Evolutionary conservation across 2,888 invertebrate genomes (phyloP), one percentile per base, ranked within the genome.

Genomic region (Spisula subtruncata): DNA sequence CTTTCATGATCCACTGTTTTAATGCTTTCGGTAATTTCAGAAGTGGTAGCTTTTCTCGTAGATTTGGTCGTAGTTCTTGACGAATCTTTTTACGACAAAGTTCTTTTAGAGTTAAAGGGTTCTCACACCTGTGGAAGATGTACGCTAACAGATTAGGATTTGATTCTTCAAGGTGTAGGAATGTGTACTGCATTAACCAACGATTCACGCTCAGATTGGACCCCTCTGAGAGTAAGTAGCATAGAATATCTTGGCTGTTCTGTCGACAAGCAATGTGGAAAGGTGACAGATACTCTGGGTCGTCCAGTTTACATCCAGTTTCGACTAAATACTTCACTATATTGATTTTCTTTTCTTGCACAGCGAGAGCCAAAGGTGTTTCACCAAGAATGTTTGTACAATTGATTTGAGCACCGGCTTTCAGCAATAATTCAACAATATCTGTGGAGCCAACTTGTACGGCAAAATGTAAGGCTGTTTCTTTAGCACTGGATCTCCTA

Each of bases 401-500:
- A 82, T 94, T 91, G 35, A 94, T 86, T n/a, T 94, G 87, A n/a
- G 94, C 94, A 16, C 94, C 94, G 80, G 92, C 93, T n/a, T 89
- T 71, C 12, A 95, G 89, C 12, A 95, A 90, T 35, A 87, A 85
- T 85, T 92, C 75, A 0, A 94, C 93, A 18, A 94, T 93, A 10
- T 91, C 89, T 10, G 89, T 84, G 16, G 92, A 92, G 18, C 93
- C 93, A 25, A 94, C 92, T 85, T 95, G 94, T 10, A 94, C 94
- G 41, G 95, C 95, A 88, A 93, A 94, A 85, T 95, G 94, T 25
- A 95, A 87, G 1, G 94, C 95, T 18, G 94, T 93, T 82, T 95
- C 95, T 71, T 94, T 91, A 75, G 93, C 94, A n/a, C 88, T 80
- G 16, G 93, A 92, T 48, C 46, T 85, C 54, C 93, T 93, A 90